Evolutionary conservation across 2,113 vertebrate species (phyloP).

Genomic region (Zosterops pallidus): DNA sequence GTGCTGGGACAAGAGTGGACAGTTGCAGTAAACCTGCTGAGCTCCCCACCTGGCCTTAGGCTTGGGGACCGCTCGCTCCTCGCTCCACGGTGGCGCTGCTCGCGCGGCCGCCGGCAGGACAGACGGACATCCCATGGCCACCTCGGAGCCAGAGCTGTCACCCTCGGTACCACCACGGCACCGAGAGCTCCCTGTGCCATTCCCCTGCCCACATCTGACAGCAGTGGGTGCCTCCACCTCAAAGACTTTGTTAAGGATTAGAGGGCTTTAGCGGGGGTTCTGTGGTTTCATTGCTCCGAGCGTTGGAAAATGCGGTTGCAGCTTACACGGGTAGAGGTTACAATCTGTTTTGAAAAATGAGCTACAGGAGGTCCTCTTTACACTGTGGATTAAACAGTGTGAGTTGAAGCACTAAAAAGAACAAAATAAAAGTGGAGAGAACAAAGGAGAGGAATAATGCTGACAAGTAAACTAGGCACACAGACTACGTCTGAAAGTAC

Average conservation of each 20-base stretch:
- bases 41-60: background rate
- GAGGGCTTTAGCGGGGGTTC: background rate
- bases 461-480: background rate
- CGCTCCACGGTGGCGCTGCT: rapidly evolving
- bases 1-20: rapidly evolving
- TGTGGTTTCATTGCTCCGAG: background rate
- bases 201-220: rapidly evolving
- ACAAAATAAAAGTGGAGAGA: background rate
- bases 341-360: background rate
- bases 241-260: constrained; percentile 31
- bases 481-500: background rate
- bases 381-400: background rate
- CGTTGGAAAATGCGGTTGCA: background rate
- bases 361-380: background rate
- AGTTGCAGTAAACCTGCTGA: too few species aligned
- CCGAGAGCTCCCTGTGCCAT: background rate
- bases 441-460: background rate
- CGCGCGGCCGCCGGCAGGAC: rapidly evolving
- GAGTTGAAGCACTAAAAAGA: background rate
- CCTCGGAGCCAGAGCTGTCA: rapidly evolving
- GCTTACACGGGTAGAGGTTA: background rate
- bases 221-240: background rate
- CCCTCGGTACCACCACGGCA: rapidly evolving
- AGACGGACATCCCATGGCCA: rapidly evolving
- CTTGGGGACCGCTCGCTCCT: rapidly evolving